A percentile compares a stretch with the other conserved stretches of the same genome.
phyloP scores from a whole-genome alignment of 2,888 invertebrate genomes.

The Andrena chrysosceles region DNA sequence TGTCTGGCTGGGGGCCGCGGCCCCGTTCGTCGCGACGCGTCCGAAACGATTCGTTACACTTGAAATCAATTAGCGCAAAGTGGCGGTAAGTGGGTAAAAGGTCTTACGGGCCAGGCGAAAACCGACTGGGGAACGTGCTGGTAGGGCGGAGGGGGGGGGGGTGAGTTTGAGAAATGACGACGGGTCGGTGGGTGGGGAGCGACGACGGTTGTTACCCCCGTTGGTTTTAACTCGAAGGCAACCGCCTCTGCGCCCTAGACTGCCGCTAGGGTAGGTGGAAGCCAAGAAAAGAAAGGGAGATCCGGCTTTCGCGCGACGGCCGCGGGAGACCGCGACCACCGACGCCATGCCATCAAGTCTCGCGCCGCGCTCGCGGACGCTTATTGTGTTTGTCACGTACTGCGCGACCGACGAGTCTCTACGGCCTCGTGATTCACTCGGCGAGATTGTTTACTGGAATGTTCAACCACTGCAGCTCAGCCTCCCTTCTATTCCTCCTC shows the following conservation, averaged over 20 bases:
- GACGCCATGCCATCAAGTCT: conserved; percentile 29
- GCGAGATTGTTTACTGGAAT: conserved; percentile 54
- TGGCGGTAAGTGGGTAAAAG: conserved; percentile 71
- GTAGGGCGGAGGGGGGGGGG: background rate
- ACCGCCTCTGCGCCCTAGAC: background rate
- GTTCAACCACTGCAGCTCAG: conserved; percentile 4
- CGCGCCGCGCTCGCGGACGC: conserved; percentile 58
- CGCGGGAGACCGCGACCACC: conserved; percentile 46
- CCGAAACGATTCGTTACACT: conserved; percentile 74
- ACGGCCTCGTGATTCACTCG: conserved; percentile 15
- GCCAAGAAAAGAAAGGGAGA: conserved; percentile 26
- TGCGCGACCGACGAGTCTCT: background rate
- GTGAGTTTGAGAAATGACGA: conserved; percentile 69
- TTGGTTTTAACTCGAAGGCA: background rate
- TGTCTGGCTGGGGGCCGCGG: conserved; percentile 49
- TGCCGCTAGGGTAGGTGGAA: conserved; percentile 7
- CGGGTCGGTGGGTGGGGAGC: background rate
- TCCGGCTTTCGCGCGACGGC: conserved; percentile 42
- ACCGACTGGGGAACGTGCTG: background rate
- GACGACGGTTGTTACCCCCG: conserved; percentile 4
- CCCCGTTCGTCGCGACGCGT: conserved; percentile 43
- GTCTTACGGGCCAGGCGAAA: conserved; percentile 45
- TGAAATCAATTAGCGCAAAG: conserved; percentile 75
- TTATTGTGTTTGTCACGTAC: conserved; percentile 64
- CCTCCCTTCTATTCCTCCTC: background rate